phyloP scores from a whole-genome alignment of 2,113 vertebrate genomes.

The Sapajus apella region DNA sequence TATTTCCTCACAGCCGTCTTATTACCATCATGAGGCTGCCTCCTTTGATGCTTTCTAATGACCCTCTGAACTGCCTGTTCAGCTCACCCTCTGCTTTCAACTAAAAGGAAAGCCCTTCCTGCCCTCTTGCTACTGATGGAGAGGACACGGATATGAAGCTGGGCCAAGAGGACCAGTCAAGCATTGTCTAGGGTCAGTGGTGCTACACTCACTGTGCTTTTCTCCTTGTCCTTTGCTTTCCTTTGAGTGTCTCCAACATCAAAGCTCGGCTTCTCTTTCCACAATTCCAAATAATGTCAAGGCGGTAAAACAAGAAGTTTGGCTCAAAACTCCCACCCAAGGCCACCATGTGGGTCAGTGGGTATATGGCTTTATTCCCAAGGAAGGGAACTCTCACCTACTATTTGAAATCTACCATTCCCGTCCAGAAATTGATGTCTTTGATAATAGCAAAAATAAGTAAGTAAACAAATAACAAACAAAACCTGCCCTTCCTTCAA shows the following conservation, averaged over 20 bases:
- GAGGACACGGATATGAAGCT: slow-evolving; percentile 81
- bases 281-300: slow-evolving; percentile 82
- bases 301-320: slow-evolving; percentile 75
- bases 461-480: neutral
- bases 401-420: slow-evolving; percentile 69
- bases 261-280: slow-evolving; percentile 81
- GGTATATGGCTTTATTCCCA: slow-evolving; percentile 59
- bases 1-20: slow-evolving; percentile 94
- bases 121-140: slow-evolving; percentile 81
- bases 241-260: slow-evolving; percentile 83
- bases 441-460: slow-evolving; percentile 3
- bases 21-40: slow-evolving; percentile 93
- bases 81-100: slow-evolving; percentile 87
- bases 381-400: slow-evolving; percentile 68
- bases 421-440: neutral
- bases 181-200: slow-evolving; percentile 84
- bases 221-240: slow-evolving; percentile 84
- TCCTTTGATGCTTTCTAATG: slow-evolving; percentile 94
- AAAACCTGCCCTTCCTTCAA: slow-evolving; percentile 13
- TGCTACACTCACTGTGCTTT: slow-evolving; percentile 78
- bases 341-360: slow-evolving; percentile 76
- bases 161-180: slow-evolving; percentile 80
- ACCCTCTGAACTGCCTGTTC: slow-evolving; percentile 89
- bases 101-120: slow-evolving; percentile 85
- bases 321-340: slow-evolving; percentile 75